phyloP scores from a whole-genome alignment of 2,888 invertebrate species.

The Neoascia interrupta region DNA sequence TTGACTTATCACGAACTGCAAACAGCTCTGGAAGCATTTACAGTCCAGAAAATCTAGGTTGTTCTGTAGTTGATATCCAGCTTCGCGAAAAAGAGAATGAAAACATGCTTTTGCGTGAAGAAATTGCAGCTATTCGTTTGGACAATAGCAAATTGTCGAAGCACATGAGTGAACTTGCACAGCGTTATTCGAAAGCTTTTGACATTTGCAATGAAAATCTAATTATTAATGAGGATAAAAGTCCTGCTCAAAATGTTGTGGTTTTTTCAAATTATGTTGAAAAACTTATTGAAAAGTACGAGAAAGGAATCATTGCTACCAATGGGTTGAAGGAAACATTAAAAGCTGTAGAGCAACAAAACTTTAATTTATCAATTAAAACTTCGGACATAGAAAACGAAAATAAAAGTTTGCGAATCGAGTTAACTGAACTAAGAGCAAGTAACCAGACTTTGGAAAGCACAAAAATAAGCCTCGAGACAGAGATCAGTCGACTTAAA shows the following conservation, averaged over 20 bases:
- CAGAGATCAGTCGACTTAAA: constrained; percentile 6
- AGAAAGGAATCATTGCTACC: constrained; percentile 57
- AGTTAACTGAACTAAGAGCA: constrained; percentile 32
- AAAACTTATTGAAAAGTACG: constrained; percentile 70
- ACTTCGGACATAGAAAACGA: too few relatives aligned
- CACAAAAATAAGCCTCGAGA: constrained; percentile 10
- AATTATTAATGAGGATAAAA: constrained; percentile 52
- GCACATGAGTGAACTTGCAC: constrained; percentile 69
- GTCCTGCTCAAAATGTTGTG: constrained; percentile 69
- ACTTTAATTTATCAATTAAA: constrained; percentile 45
- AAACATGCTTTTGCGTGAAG: constrained; percentile 72
- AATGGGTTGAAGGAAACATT: constrained; percentile 63
- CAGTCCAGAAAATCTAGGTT: constrained; percentile 77
- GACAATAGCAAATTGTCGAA: constrained; percentile 71
- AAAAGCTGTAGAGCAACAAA: constrained; percentile 48
- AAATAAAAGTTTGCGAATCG: neutral
- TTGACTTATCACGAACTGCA: constrained; percentile 72
- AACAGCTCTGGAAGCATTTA: constrained; percentile 72
- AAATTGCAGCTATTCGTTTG: constrained; percentile 69
- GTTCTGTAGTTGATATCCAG: constrained; percentile 77
- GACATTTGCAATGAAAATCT: constrained; percentile 68
- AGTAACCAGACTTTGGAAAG: constrained; percentile 24
- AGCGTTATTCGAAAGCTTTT: constrained; percentile 60
- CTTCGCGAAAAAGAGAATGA: constrained; percentile 77
- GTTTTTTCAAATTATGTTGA: constrained; percentile 73